These are phyloP conservation scores for Takifugu flavidus DNA, from an alignment of 2,113 vertebrate genomes.

Conservation along the genomic window DNA sequence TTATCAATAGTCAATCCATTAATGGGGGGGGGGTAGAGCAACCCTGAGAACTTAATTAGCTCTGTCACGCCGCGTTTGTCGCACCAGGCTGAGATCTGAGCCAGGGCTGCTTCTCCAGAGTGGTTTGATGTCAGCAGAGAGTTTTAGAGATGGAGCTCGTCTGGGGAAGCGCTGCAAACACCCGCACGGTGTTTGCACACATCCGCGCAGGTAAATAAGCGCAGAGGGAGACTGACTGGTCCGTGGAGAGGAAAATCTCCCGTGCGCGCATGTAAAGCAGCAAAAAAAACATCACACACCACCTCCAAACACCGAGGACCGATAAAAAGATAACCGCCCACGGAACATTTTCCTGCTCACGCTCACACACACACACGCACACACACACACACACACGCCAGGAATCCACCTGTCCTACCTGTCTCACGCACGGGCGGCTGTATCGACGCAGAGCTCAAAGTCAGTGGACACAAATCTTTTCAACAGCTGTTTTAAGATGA, in stretches of 20 bases:
- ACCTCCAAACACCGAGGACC: no score
- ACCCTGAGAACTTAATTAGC: constrained; percentile 29
- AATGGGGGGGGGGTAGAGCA: constrained; percentile 26
- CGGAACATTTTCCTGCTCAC: no score
- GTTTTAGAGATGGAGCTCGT: constrained; percentile 2
- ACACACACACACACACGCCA: neutral
- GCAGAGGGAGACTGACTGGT: constrained; percentile 60
- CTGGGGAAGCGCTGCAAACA: constrained; percentile 33
- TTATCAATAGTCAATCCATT: constrained; percentile 44
- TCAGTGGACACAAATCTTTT: neutral
- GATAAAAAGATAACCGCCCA: no score
- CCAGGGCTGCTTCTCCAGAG: constrained; percentile 8
- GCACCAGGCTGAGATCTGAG: constrained; percentile 38
- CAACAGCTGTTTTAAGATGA: neutral
- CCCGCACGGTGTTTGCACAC: constrained; percentile 69
- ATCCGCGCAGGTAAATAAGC: constrained; percentile 71
- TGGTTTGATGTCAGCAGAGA: neutral
- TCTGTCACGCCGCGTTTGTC: constrained; percentile 42
- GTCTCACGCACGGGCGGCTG: constrained; percentile 19
- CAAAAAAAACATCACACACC: no score
- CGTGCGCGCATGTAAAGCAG: neutral
- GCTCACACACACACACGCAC: neutral
- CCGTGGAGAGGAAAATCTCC: constrained; percentile 13
- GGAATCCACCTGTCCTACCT: neutral
- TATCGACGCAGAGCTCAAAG: neutral